Base-by-base conservation (phyloP, 2,113 vertebrate genomes). In the Rhinolophus sinicus region DNA sequence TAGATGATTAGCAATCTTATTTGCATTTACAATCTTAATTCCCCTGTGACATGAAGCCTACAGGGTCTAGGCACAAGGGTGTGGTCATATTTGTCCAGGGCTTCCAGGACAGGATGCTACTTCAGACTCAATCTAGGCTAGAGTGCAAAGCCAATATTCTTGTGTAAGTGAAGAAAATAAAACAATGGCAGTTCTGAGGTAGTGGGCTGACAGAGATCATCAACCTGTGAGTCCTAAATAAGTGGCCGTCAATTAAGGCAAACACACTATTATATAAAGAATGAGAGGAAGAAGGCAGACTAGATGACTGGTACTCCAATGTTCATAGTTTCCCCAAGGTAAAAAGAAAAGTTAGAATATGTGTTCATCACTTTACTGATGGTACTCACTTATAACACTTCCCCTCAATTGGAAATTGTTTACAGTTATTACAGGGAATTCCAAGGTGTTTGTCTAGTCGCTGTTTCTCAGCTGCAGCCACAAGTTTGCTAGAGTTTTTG, bases 351-450 rank as follows among this genome's bases (percentile, higher is more conserved):
- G 33, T 73, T 47, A 60, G 18, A 69, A 60, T 5, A 56, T 13
- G 38, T 15, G 8, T 8, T n/a, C 56, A 22, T 54, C 50, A 26
- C 65, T 82, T 56, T 28, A 76, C n/a, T 14, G 30, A 28, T 38
- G 56, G 19, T 54, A 92, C 98, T 95, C 97, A 99, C 99, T 98
- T 99, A 95, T 98, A 99, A 90, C 96, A 98, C 3, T 54, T 99
- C 0, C 98, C 98, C 14, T 97, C 95, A 85, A 99, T 60, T 40
- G 98, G 98, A 97, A 97, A 97, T 73, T 97, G 35, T 85, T 70
- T 86, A 88, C 98, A 99, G 77, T 91, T 97, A 76, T 98, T 98
- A 77, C 98, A 99, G 35, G 94, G 80, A 33, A 98, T 98, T 85
- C 99, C 98, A 90, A 99, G 98, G 84, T 99, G 99, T 80, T 81